Percentiles rank a stretch among this genome's conserved stretches.
Conservation (phyloP, 2,888 invertebrate species). For the Arrhopalites spinosus region DNA sequence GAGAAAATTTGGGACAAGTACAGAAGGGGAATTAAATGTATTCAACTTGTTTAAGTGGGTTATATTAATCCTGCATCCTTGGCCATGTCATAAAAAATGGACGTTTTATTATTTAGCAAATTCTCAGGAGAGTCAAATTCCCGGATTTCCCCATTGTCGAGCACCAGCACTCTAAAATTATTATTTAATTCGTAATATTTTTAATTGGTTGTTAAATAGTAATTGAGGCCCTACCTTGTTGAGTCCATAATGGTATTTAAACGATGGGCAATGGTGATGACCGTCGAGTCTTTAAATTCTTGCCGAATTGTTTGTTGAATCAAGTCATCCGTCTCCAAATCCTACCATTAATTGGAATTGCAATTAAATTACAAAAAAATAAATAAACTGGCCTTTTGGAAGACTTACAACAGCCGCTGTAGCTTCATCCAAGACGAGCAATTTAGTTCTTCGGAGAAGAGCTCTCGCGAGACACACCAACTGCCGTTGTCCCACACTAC, state of each 20-base stretch:
- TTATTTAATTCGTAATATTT: neutral
- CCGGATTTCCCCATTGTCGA: slow-evolving; percentile 60
- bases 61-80: slow-evolving; percentile 62
- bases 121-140: slow-evolving; percentile 60
- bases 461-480: slow-evolving; percentile 32
- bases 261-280: slow-evolving; percentile 90
- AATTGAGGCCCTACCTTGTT: slow-evolving; percentile 69
- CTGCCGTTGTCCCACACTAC: slow-evolving; percentile 33
- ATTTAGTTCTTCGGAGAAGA: slow-evolving; percentile 48
- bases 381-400: no score
- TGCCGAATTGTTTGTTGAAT: slow-evolving; percentile 78
- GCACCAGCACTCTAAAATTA: slow-evolving; percentile 59
- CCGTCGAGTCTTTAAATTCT: slow-evolving; percentile 84
- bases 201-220: slow-evolving; percentile 34
- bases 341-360: slow-evolving; percentile 46
- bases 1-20: no score
- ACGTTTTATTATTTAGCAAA: slow-evolving; percentile 58
- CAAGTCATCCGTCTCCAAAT: slow-evolving; percentile 63
- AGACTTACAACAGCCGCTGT: slow-evolving; percentile 78
- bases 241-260: slow-evolving; percentile 92
- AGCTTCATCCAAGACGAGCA: slow-evolving; percentile 61
- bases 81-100: slow-evolving; percentile 63
- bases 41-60: no score
- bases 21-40: no score
- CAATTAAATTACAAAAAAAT: neutral